Evolutionary conservation across 2,888 invertebrate species (phyloP).

Genomic region (Pyralis farinalis): DNA sequence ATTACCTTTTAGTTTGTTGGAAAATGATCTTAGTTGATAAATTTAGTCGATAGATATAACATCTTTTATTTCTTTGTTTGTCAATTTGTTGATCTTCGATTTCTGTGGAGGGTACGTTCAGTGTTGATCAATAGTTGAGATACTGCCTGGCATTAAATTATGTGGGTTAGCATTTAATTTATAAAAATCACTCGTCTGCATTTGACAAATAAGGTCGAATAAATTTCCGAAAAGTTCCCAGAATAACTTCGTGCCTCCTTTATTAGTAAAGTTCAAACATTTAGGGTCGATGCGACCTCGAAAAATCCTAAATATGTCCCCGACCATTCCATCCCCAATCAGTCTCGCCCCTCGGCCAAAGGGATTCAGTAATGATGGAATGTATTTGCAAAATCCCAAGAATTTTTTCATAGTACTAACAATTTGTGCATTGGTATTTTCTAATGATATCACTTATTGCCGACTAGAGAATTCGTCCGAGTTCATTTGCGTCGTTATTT

Average conservation of each 20-base stretch:
- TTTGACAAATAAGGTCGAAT: neutral
- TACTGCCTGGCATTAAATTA: neutral
- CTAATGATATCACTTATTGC: too few species aligned
- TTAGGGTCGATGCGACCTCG: slow-evolving; percentile 3
- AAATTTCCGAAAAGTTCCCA: neutral
- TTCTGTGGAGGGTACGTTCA: too few species aligned
- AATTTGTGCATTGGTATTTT: too few species aligned
- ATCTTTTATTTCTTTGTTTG: too few species aligned
- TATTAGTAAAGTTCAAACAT: slow-evolving; percentile 12
- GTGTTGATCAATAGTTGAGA: too few species aligned
- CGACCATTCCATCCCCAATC: slow-evolving; percentile 1
- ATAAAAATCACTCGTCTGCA: neutral
- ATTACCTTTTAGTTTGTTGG: too few species aligned
- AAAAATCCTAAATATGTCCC: slow-evolving; percentile 10
- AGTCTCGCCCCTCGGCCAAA: slow-evolving; percentile 2
- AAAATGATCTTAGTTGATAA: too few species aligned
- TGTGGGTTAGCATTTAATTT: too few species aligned
- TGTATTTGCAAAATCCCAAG: neutral
- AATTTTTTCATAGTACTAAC: neutral
- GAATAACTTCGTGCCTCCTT: slow-evolving; percentile 9
- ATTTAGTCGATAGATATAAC: too few species aligned
- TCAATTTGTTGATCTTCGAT: too few species aligned
- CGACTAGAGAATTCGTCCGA: too few species aligned
- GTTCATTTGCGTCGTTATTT: too few species aligned
- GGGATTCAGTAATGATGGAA: neutral